phyloP scores from a whole-genome alignment of 92 coral and sea anemone species.

The Anthopleura xanthogrammica region DNA sequence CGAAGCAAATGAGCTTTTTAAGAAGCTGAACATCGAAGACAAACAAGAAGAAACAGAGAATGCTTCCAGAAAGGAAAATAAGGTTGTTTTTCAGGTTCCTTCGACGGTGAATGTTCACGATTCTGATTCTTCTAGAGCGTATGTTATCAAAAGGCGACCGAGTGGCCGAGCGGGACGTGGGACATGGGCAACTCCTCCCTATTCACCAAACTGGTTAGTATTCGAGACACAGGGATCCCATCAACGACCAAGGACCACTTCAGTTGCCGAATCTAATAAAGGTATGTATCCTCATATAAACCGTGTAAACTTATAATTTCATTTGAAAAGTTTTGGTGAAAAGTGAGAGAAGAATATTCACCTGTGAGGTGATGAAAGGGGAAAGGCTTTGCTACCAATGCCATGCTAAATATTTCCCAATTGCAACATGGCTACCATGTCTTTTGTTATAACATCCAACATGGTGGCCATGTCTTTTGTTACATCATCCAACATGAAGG shows the following conservation, averaged over 20 bases:
- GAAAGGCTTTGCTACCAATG: no score
- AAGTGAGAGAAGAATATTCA: no score
- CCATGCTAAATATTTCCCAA: no score
- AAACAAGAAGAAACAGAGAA: background rate
- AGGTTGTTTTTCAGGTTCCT: background rate
- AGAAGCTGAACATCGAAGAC: conserved; percentile 1
- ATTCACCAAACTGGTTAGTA: conserved; percentile 40
- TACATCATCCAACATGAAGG: no score
- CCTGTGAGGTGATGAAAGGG: no score
- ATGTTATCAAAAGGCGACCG: conserved; percentile 15
- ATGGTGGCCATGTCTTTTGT: no score
- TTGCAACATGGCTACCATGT: no score
- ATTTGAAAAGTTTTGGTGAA: no score
- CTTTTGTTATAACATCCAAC: no score
- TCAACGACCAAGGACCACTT: background rate
- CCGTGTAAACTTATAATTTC: no score
- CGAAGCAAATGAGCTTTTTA: conserved; percentile 18
- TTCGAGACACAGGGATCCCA: background rate
- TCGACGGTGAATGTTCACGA: conserved; percentile 6
- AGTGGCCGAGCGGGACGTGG: conserved; percentile 51
- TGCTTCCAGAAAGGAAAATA: background rate
- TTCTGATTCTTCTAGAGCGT: conserved; percentile 9
- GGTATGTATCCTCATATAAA: background rate
- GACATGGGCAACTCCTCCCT: conserved; percentile 59
- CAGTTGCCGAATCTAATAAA: background rate